phyloP scores from a whole-genome alignment of 1,140 invertebrate species.

The Parapsyche elsis region DNA sequence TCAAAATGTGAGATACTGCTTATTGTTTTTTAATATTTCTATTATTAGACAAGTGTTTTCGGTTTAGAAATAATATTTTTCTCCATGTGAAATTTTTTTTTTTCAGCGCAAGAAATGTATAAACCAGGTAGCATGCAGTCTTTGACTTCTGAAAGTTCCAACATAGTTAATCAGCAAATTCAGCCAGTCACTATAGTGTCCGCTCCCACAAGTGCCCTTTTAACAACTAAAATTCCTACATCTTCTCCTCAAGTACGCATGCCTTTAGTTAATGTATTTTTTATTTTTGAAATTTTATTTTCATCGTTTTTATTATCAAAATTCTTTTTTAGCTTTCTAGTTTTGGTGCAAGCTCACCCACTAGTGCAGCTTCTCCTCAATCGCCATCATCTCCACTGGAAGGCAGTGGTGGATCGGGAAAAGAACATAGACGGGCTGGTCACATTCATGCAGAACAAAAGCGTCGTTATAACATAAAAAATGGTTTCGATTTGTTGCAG shows the following conservation, averaged over 20 bases:
- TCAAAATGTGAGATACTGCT: constrained; percentile 53
- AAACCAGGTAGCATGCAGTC: constrained; percentile 62
- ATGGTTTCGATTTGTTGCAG: constrained; percentile 95
- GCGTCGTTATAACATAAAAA: constrained; percentile 96
- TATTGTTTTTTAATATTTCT: no score
- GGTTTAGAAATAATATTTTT: no score
- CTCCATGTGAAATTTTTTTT: no score
- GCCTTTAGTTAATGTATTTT: no score
- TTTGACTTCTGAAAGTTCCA: constrained; percentile 37
- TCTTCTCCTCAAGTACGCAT: constrained; percentile 43
- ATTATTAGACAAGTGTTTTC: no score
- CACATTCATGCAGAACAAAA: constrained; percentile 99
- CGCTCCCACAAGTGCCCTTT: constrained; percentile 61
- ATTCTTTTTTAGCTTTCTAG: constrained; percentile 36
- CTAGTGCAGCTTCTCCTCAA: constrained; percentile 61
- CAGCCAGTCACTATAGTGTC: constrained; percentile 59
- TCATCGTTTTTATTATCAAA: not conserved
- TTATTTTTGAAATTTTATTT: constrained; percentile 6
- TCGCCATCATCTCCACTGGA: constrained; percentile 63
- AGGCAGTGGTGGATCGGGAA: constrained; percentile 55
- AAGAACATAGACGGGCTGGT: constrained; percentile 79
- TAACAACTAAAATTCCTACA: constrained; percentile 62
- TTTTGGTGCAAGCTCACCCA: constrained; percentile 31
- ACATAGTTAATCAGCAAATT: constrained; percentile 22
- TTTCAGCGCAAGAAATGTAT: constrained; percentile 64